A percentile compares a stretch with the other conserved stretches of the same genome.
Conservation (phyloP, 2,797 vertebrate species). For the Chloroceryle inda region DNA sequence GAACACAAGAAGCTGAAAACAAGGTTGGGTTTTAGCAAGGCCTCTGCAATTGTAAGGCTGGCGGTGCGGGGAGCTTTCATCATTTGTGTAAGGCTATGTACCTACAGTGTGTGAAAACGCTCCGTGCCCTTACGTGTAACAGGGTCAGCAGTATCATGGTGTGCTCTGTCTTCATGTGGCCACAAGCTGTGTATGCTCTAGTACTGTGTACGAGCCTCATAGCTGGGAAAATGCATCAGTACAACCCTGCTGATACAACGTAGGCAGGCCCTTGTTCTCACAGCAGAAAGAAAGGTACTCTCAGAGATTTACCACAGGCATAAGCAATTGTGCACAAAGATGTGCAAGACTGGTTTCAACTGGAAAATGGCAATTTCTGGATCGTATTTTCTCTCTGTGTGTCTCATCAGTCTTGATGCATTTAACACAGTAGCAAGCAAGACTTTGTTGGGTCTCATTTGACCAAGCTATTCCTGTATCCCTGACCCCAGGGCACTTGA, state of each 20-base stretch:
- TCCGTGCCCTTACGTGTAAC: accelerated
- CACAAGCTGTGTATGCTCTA: not conserved
- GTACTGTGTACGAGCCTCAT: accelerated
- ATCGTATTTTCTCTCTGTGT: not conserved
- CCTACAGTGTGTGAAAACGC: not conserved
- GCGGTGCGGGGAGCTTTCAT: not conserved
- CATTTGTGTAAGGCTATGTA: accelerated
- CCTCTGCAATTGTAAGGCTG: not conserved
- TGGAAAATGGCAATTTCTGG: not conserved
- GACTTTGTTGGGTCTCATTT: not conserved
- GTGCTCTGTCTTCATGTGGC: not conserved
- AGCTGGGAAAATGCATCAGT: not conserved
- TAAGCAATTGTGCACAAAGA: not conserved
- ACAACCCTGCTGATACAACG: accelerated
- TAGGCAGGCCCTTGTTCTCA: not conserved
- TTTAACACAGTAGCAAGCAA: not conserved
- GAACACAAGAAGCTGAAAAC: not conserved
- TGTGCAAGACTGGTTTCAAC: not conserved
- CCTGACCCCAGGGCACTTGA: not conserved
- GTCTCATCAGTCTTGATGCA: not conserved
- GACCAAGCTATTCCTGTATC: not conserved
- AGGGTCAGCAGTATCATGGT: accelerated
- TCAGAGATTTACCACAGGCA: not conserved
- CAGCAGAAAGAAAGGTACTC: not conserved
- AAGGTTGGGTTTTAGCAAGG: not conserved